These are phyloP conservation scores for Corythaeola cristata DNA, from an alignment of 2,113 vertebrate species.

Conservation along the genomic window DNA sequence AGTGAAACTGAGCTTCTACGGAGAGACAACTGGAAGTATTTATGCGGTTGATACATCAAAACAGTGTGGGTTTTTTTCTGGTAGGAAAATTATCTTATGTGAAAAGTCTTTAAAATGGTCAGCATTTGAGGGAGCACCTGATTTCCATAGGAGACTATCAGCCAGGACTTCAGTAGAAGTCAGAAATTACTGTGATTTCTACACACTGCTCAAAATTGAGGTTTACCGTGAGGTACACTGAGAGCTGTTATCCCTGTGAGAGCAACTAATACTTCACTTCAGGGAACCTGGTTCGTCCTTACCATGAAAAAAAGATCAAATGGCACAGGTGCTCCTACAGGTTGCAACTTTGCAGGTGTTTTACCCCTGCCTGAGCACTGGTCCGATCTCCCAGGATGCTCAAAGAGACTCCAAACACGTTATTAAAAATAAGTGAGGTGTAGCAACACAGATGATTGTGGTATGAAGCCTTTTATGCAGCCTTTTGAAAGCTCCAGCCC, in stretches of 20 bases:
- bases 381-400: background rate
- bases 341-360: background rate
- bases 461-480: background rate
- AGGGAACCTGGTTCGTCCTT: background rate
- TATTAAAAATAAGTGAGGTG: background rate
- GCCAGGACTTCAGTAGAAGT: background rate
- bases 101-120: background rate
- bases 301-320: background rate
- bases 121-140: background rate
- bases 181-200: background rate
- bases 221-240: background rate
- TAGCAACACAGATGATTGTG: accelerated
- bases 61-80: background rate
- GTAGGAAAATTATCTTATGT: background rate
- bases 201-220: background rate
- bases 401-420: background rate
- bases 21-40: background rate
- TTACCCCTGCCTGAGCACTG: background rate
- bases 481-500: background rate
- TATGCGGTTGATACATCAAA: background rate
- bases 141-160: background rate
- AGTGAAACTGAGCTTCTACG: background rate
- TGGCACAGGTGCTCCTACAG: background rate
- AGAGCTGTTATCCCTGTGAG: background rate
- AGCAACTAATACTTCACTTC: background rate